Conservation (phyloP, 2,113 vertebrate species). For the Gobio gobio region DNA sequence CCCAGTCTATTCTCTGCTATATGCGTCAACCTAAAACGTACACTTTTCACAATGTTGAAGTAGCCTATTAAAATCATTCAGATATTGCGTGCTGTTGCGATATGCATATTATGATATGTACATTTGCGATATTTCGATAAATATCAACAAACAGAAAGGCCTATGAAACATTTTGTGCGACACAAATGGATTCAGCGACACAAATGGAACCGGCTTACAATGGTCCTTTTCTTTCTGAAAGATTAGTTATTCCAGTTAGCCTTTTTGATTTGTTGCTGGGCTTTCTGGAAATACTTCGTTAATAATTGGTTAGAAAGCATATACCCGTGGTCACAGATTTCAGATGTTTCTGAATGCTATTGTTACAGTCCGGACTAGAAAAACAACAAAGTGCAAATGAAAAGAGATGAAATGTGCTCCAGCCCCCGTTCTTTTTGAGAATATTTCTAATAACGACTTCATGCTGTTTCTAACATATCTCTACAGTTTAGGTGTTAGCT, state of each 20-base stretch:
- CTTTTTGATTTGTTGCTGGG: conserved; percentile 58
- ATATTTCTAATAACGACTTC: not conserved
- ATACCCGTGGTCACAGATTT: conserved; percentile 48
- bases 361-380: conserved; percentile 7
- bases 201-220: conserved; percentile 61
- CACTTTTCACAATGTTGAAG: too few species aligned
- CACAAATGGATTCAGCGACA: conserved; percentile 50
- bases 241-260: conserved; percentile 57
- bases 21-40: too few species aligned
- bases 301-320: conserved; percentile 52
- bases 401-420: not conserved
- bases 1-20: too few species aligned
- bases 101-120: too few species aligned
- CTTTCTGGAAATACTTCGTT: conserved; percentile 57
- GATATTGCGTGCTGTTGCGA: too few species aligned
- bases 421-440: not conserved
- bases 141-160: conserved; percentile 36
- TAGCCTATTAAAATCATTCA: too few species aligned
- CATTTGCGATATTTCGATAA: too few species aligned
- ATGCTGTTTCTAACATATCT: not conserved
- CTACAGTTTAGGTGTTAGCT: not conserved
- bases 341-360: conserved; percentile 4
- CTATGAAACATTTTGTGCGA: conserved; percentile 51
- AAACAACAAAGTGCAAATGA: conserved; percentile 32
- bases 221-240: conserved; percentile 45